Conservation (phyloP, 2,113 vertebrate genomes). For the Plectropomus leopardus region DNA sequence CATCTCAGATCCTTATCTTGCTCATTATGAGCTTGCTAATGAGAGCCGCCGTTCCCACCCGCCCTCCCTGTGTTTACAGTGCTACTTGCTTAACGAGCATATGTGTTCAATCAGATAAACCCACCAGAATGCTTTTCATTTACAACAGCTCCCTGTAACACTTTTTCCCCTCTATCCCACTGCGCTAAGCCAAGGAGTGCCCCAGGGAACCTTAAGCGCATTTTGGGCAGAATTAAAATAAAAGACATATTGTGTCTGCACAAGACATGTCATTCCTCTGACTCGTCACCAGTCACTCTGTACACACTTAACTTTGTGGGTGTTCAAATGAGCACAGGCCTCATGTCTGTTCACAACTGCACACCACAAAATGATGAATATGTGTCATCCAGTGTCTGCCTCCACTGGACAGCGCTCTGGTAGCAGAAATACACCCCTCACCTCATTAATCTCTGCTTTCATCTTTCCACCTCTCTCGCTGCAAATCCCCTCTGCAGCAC, state of each 20-base stretch:
- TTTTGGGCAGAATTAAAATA: slow-evolving; percentile 49
- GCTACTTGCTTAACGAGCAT: slow-evolving; percentile 74
- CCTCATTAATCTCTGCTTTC: slow-evolving; percentile 62
- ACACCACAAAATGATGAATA: slow-evolving; percentile 42
- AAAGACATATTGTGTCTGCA: slow-evolving; percentile 53
- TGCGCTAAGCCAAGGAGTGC: slow-evolving; percentile 27
- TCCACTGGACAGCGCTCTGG: slow-evolving; percentile 37
- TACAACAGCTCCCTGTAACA: slow-evolving; percentile 47
- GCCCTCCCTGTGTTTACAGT: slow-evolving; percentile 63
- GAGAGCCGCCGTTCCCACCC: slow-evolving; percentile 56
- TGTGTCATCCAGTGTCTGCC: slow-evolving; percentile 28
- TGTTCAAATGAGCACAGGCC: slow-evolving; percentile 31
- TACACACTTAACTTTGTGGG: slow-evolving; percentile 34
- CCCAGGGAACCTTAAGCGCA: slow-evolving; percentile 33
- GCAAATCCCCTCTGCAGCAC: slow-evolving; percentile 19
- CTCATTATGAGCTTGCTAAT: slow-evolving; percentile 69
- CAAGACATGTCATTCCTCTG: slow-evolving; percentile 19
- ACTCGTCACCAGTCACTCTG: not conserved
- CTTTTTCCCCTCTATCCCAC: slow-evolving; percentile 10
- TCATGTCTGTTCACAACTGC: slow-evolving; percentile 32
- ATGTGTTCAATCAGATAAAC: slow-evolving; percentile 79
- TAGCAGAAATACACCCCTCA: slow-evolving; percentile 36
- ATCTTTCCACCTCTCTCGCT: slow-evolving; percentile 40
- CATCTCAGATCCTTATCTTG: slow-evolving; percentile 73
- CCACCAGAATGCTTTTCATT: slow-evolving; percentile 68